Conservation (phyloP, 2,113 vertebrate species). For the Eulemur rufifrons region DNA sequence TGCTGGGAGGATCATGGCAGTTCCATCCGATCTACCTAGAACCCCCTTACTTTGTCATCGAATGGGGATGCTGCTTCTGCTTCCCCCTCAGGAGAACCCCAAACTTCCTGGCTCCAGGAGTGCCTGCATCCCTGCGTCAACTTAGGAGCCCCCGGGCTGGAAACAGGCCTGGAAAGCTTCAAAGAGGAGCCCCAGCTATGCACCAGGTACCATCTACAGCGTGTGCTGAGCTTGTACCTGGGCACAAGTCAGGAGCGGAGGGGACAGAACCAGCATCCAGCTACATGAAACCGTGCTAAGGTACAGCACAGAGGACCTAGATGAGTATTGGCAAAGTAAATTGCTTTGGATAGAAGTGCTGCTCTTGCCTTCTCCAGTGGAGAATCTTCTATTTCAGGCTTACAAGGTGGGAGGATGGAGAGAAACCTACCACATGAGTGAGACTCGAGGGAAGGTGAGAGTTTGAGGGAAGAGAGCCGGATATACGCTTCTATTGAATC, state of each 20-base stretch:
- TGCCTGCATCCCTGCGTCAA: neutral
- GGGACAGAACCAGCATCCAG: neutral
- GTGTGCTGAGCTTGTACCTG: too few species aligned
- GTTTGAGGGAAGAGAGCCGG: neutral
- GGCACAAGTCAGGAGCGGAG: neutral
- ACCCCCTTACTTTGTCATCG: neutral
- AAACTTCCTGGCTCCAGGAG: neutral
- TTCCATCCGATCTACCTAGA: neutral
- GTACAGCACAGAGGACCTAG: neutral
- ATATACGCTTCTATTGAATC: neutral
- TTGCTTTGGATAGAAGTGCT: neutral
- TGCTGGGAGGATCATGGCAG: neutral
- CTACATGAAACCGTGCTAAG: neutral
- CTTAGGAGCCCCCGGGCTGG: neutral
- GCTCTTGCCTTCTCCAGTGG: neutral
- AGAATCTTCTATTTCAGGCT: neutral
- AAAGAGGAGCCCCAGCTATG: neutral
- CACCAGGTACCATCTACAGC: neutral
- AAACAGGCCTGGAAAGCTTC: neutral
- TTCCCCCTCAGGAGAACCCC: neutral
- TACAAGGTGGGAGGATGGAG: neutral
- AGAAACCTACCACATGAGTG: neutral
- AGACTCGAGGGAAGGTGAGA: neutral
- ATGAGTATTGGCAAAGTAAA: neutral
- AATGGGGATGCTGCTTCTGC: neutral